Percentiles rank a stretch among this genome's conserved stretches.
Evolutionary conservation across 2,113 vertebrate genomes (phyloP).

Genomic region (Pelodiscus sinensis): DNA sequence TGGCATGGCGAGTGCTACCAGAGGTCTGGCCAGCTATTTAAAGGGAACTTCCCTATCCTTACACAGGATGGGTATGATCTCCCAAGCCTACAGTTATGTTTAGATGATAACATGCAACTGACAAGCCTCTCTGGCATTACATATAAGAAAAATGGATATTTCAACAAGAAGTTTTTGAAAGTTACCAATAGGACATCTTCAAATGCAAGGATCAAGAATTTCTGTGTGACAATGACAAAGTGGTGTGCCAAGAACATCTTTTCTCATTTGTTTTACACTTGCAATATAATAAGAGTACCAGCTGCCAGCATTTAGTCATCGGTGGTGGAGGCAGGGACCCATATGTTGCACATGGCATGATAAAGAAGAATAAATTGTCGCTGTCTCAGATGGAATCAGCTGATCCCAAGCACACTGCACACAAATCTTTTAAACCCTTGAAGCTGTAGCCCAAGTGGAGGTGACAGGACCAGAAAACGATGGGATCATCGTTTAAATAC

Average conservation of each 20-base stretch:
- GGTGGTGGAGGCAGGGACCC: not conserved
- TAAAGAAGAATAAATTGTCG: conserved; percentile 49
- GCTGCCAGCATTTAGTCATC: conserved; percentile 64
- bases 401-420: not conserved
- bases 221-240: conserved; percentile 25
- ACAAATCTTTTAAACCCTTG: conserved; percentile 35
- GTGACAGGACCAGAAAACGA: not conserved
- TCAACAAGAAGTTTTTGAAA: rapidly evolving
- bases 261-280: conserved; percentile 37
- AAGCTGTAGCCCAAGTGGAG: not conserved
- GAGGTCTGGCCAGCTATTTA: not conserved
- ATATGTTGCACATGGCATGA: conserved; percentile 25
- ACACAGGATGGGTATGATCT: rapidly evolving
- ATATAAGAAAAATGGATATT: rapidly evolving
- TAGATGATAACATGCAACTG: not conserved
- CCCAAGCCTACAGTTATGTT: too few species aligned
- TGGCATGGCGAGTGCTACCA: not conserved
- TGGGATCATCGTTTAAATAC: not conserved
- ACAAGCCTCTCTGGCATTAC: not conserved
- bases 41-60: rapidly evolving
- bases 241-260: conserved; percentile 41
- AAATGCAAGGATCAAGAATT: not conserved
- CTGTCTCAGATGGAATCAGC: conserved; percentile 28
- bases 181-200: not conserved
- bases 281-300: conserved; percentile 39